These are phyloP conservation scores for Melipona quadrifasciata DNA, from an alignment of 1,140 invertebrate species.

Conservation along the genomic window DNA sequence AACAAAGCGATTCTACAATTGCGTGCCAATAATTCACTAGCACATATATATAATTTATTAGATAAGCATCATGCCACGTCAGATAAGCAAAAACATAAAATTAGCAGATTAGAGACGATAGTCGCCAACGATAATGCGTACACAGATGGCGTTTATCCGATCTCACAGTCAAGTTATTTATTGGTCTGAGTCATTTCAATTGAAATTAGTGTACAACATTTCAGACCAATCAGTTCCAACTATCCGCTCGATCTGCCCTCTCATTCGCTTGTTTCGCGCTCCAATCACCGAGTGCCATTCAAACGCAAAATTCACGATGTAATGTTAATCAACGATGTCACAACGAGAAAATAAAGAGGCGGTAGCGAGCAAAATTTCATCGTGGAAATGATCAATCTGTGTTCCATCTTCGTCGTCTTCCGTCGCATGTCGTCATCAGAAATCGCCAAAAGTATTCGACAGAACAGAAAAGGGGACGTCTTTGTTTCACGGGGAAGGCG, in stretches of 20 bases:
- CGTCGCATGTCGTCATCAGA: neutral
- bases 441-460: neutral
- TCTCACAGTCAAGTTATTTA: neutral
- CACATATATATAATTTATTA: constrained; percentile 36
- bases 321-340: constrained; percentile 6
- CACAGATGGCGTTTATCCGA: constrained; percentile 8
- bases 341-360: neutral
- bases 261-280: constrained; percentile 14
- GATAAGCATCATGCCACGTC: constrained; percentile 46
- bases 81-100: constrained; percentile 14
- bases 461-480: neutral
- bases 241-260: neutral
- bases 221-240: neutral
- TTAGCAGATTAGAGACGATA: constrained; percentile 3
- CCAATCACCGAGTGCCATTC: constrained; percentile 8
- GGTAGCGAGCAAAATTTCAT: neutral
- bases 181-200: neutral
- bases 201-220: neutral
- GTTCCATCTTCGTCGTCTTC: too few species aligned
- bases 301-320: constrained; percentile 32
- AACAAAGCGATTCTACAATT: constrained; percentile 10
- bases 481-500: neutral
- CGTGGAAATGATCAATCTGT: neutral
- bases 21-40: constrained; percentile 17
- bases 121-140: neutral